Conservation (phyloP, 2,888 invertebrate genomes). For the Melieria picta region DNA sequence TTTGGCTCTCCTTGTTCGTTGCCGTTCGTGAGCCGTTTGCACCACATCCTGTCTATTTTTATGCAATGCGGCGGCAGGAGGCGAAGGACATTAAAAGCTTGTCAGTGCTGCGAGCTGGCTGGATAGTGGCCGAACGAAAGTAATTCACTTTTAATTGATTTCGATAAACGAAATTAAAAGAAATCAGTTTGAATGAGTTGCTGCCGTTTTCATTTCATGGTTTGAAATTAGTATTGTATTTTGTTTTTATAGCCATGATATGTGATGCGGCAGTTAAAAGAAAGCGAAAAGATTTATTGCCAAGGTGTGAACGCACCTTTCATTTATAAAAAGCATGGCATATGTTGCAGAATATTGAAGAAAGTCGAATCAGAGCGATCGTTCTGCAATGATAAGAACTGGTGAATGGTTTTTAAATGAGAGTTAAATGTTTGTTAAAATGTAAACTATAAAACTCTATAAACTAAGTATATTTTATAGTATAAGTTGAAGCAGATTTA, state of each 20-base stretch:
- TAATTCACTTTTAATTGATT: slow-evolving; percentile 1
- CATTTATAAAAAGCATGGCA: no score
- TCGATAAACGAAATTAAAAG: not conserved
- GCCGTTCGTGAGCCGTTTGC: not conserved
- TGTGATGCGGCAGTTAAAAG: no score
- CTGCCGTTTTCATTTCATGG: not conserved
- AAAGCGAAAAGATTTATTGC: not conserved
- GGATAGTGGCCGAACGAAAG: not conserved
- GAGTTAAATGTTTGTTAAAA: no score
- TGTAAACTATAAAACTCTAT: no score
- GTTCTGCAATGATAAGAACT: no score
- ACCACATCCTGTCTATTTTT: not conserved
- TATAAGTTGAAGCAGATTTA: no score
- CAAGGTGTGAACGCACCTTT: not conserved
- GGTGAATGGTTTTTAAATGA: no score
- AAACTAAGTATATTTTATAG: no score
- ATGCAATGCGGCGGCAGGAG: not conserved
- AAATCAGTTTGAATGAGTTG: not conserved
- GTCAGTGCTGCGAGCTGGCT: not conserved
- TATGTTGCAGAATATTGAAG: no score
- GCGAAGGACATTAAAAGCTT: not conserved
- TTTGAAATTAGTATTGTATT: not conserved
- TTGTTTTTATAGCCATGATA: not conserved
- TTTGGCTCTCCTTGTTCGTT: not conserved
- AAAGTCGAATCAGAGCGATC: no score